phyloP scores from a whole-genome alignment of 2,888 invertebrate genomes.

The Eupithecia vulgata region DNA sequence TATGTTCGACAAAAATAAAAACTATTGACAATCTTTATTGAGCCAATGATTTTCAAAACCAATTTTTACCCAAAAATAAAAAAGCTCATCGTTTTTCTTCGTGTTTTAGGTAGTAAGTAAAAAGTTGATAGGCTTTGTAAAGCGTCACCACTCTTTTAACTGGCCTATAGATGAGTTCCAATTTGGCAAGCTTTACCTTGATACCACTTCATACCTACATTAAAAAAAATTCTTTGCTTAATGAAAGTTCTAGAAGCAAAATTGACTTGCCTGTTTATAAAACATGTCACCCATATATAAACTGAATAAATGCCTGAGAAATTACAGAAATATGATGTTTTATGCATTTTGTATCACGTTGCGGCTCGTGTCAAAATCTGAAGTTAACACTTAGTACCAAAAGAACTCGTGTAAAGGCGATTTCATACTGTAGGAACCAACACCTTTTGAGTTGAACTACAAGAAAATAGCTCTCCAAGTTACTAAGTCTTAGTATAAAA shows the following conservation, averaged over 20 bases:
- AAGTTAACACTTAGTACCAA: slow-evolving; percentile 15
- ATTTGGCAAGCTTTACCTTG: neutral
- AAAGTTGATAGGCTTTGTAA: neutral
- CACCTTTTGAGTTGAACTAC: neutral
- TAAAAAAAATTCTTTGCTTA: no score
- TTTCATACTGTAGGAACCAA: neutral
- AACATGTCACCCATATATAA: neutral
- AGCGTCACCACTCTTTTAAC: no score
- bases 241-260: neutral
- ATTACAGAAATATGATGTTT: slow-evolving; percentile 12
- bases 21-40: no score
- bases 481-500: no score
- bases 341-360: slow-evolving; percentile 17
- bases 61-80: neutral
- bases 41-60: neutral
- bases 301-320: slow-evolving; percentile 7
- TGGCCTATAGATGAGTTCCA: neutral
- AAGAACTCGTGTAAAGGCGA: neutral
- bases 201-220: no score
- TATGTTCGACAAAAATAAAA: no score
- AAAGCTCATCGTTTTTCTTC: neutral
- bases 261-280: neutral
- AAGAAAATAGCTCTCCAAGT: neutral
- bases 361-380: neutral
- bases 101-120: neutral